These are phyloP conservation scores for Drosophila willistoni DNA, from an alignment of 1,140 invertebrate genomes.

Conservation along the genomic window DNA sequence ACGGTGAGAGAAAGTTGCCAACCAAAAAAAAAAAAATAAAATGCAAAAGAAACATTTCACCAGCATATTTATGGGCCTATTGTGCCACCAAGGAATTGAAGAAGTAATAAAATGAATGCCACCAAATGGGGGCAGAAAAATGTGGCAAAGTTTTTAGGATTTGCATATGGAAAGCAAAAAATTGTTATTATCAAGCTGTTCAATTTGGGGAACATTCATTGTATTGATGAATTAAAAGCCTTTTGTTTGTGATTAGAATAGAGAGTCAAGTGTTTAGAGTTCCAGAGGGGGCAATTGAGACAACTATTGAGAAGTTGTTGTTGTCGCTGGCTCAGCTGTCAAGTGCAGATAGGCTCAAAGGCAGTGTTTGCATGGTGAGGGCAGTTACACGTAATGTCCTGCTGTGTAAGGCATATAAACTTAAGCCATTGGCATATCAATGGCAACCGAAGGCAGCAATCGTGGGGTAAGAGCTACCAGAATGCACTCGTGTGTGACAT, in stretches of 20 bases:
- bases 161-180: conserved; percentile 2
- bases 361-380: background rate
- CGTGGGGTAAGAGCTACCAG: conserved; percentile 23
- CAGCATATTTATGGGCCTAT: conserved; percentile 38
- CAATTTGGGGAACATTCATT: too few species aligned
- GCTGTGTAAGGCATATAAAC: conserved; percentile 18
- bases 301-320: conserved; percentile 23
- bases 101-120: conserved; percentile 24
- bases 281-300: conserved; percentile 10
- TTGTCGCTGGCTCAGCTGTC: conserved; percentile 56
- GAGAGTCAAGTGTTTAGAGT: conserved; percentile 8
- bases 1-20: conserved; percentile 11
- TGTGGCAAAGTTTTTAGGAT: conserved; percentile 7
- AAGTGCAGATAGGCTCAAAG: conserved; percentile 38
- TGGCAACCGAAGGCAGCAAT: conserved; percentile 25
- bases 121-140: background rate
- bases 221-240: conserved; percentile 50
- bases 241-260: conserved; percentile 48
- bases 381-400: conserved; percentile 16
- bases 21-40: conserved; percentile 4
- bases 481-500: conserved; percentile 34
- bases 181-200: background rate
- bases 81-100: conserved; percentile 25
- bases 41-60: conserved; percentile 26
- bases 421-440: conserved; percentile 41